phyloP scores from a whole-genome alignment of 2,888 invertebrate species.

The Rugalucina vietnamica region DNA sequence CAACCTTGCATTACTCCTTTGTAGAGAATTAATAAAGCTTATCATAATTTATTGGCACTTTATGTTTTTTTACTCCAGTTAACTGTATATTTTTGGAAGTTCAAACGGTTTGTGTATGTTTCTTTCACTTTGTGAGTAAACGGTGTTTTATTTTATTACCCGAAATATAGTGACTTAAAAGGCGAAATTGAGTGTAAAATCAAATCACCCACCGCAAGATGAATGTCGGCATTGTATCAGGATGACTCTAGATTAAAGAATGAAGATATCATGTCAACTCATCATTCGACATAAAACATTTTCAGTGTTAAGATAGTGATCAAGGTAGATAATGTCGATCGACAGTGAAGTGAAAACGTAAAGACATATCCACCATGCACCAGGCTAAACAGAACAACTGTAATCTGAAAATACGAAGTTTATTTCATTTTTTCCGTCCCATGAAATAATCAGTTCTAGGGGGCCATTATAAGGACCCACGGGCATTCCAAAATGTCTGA shows the following conservation, averaged over 20 bases:
- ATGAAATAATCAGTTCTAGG: too few species aligned
- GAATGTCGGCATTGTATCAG: neutral
- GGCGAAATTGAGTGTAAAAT: slow-evolving; percentile 14
- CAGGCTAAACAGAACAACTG: too few species aligned
- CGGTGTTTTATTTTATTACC: neutral
- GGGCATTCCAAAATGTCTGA: too few species aligned
- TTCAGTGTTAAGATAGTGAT: too few species aligned
- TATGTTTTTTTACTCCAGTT: neutral
- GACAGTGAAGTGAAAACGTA: too few species aligned
- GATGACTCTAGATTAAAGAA: slow-evolving; percentile 16
- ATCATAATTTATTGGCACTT: neutral
- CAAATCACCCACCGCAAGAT: neutral
- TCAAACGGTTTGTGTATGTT: neutral
- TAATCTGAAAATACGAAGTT: too few species aligned
- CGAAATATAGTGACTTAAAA: neutral
- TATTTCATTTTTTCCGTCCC: too few species aligned
- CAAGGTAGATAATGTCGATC: too few species aligned
- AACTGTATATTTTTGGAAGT: neutral
- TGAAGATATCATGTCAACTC: neutral
- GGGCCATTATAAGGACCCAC: too few species aligned
- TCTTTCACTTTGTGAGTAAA: neutral
- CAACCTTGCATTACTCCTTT: neutral
- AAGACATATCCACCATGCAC: too few species aligned
- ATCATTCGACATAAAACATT: too few species aligned
- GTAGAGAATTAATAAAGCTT: neutral